phyloP scores from a whole-genome alignment of 2,888 invertebrate genomes.

The Apamea epomidion region DNA sequence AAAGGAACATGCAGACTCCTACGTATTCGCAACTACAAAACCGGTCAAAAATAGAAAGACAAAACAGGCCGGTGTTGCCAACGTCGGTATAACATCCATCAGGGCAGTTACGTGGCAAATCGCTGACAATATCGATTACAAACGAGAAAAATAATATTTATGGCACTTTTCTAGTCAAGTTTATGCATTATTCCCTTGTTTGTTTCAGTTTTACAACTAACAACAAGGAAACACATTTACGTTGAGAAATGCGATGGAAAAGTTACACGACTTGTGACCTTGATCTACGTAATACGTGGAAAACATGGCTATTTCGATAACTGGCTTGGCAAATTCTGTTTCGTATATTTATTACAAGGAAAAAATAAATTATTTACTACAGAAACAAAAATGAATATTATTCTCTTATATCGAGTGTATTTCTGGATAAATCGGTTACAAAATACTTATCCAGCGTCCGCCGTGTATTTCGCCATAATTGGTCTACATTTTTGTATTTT shows the following conservation, averaged over 20 bases:
- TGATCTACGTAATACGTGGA: conserved; percentile 33
- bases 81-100: conserved; percentile 79
- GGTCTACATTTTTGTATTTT: not conserved
- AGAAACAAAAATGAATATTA: conserved; percentile 6
- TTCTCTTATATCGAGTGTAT: conserved; percentile 80
- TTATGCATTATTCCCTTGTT: conserved; percentile 77
- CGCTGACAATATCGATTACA: conserved; percentile 83
- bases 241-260: conserved; percentile 50
- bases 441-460: conserved; percentile 87
- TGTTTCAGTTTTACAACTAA: conserved; percentile 77
- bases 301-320: conserved; percentile 35
- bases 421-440: conserved; percentile 90
- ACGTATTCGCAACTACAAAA: conserved; percentile 37
- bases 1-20: not conserved
- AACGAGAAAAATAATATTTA: conserved; percentile 81
- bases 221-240: conserved; percentile 75
- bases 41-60: conserved; percentile 69
- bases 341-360: conserved; percentile 6
- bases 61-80: conserved; percentile 76
- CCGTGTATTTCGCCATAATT: conserved; percentile 49
- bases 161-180: conserved; percentile 76
- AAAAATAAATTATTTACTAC: not conserved
- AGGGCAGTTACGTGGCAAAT: conserved; percentile 80
- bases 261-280: conserved; percentile 45
- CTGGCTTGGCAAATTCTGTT: not conserved